These are phyloP conservation scores for Rhagoletis zephyria DNA, from an alignment of 1,140 invertebrate genomes.

Conservation along the genomic window DNA sequence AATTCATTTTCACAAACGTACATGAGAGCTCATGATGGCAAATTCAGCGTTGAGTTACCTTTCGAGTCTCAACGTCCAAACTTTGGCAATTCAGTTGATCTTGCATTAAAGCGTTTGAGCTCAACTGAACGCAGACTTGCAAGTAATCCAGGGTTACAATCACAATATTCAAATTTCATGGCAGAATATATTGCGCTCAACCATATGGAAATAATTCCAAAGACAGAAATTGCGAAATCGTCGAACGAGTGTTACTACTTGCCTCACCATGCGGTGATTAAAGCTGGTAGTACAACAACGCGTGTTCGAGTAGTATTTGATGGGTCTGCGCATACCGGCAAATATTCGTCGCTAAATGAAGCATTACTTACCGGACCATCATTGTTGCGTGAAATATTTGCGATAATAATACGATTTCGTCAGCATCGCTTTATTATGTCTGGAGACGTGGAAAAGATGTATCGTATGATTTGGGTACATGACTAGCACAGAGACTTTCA, in stretches of 20 bases:
- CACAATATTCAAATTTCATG: neutral
- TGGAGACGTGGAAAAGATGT: slow-evolving; percentile 46
- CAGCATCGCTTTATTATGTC: neutral
- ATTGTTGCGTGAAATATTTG: neutral
- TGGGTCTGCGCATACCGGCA: neutral
- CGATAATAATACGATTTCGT: neutral
- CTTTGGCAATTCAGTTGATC: neutral
- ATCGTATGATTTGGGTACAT: slow-evolving; percentile 44
- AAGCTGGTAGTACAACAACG: slow-evolving; percentile 26
- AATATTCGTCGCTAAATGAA: slow-evolving; percentile 13
- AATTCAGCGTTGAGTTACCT: neutral
- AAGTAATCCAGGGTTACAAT: neutral
- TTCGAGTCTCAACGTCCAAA: neutral
- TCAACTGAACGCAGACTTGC: neutral
- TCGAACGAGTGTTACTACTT: neutral
- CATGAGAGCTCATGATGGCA: neutral
- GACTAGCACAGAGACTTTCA: neutral
- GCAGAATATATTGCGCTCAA: neutral
- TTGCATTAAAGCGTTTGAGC: neutral
- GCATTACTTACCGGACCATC: slow-evolving; percentile 17
- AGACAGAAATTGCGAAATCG: neutral
- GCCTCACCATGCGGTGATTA: slow-evolving; percentile 28
- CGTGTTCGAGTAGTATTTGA: slow-evolving; percentile 39
- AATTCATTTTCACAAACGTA: neutral
- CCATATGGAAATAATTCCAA: neutral